Base-by-base conservation (phyloP, 2,797 vertebrate species). In the Darevskia nairensis region DNA sequence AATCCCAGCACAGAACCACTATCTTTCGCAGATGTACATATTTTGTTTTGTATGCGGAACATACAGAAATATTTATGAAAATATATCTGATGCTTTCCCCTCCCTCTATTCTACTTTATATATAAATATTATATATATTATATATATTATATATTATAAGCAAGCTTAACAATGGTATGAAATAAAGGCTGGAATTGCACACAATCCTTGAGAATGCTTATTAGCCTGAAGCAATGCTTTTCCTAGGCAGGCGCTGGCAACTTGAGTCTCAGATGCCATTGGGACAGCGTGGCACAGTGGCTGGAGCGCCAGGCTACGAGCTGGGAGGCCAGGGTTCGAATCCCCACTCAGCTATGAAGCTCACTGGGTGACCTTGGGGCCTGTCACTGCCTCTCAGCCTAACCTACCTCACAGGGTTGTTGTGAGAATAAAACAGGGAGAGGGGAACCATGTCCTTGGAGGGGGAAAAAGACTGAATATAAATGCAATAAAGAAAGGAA, bases 1-100 rank as follows among this genome's bases (percentile, higher is more conserved):
- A 74, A 32, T 86, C 88, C 80, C 92, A 93, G 97, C 96, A 97
- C 96, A 97, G 97, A 98, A 98, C 98, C 98, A 98, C 98, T 98
- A 96, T 95, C 72, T 23, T 10, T 95, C 96, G 98, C 98, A 98
- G 97, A 96, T 99, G 98, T 99, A 99, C 96, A 98, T 98, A 98
- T 97, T 98, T 97, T 97, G 97, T 97, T 98, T 98, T 98, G 97
- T 98, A 98, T 96, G 97, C 97, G 96, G 97, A 98, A 98, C 98
- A 97, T 97, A 98, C 97, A 97, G 96, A 98, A 98, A 97, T 99
- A 99, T 99, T 99, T 99, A 99, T 99, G 97, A 98, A 85, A 96
- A 97, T 97, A 97, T 97, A 97, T 97, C 96, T 94, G 75, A 69
- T 44, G 92, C 92, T 96, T 87, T 94, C 80, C 55, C 79, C 71